Evolutionary conservation across 2,888 invertebrate species (phyloP).

Genomic region (Erebia ligea): DNA sequence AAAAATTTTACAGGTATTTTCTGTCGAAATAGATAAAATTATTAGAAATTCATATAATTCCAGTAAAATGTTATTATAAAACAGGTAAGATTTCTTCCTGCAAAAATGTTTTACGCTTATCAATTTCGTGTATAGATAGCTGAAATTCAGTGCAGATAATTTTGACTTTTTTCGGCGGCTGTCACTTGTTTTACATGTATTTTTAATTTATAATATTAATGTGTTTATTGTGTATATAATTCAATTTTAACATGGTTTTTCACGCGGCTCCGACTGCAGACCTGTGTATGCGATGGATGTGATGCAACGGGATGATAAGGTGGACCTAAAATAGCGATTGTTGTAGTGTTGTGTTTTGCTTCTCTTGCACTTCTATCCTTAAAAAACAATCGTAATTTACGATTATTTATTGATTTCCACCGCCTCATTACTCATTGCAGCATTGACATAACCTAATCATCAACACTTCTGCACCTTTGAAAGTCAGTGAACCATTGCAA

Average conservation of each 20-base stretch:
- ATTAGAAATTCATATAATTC: conserved; percentile 48
- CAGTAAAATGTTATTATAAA: conserved; percentile 60
- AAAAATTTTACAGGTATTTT: conserved; percentile 60
- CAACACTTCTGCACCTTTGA: neutral
- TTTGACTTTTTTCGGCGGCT: conserved; percentile 62
- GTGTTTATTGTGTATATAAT: conserved; percentile 37
- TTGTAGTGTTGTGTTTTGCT: conserved; percentile 51
- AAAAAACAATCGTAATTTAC: neutral
- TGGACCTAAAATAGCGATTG: conserved; percentile 52
- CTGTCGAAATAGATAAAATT: conserved; percentile 54
- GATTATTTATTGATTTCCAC: conserved; percentile 25
- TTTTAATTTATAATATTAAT: conserved; percentile 46
- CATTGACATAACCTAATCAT: conserved; percentile 29
- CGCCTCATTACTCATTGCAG: conserved; percentile 16
- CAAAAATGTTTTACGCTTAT: conserved; percentile 18
- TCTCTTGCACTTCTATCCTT: conserved; percentile 45
- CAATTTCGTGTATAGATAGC: conserved; percentile 18
- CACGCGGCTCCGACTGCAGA: conserved; percentile 68
- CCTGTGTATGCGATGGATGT: conserved; percentile 68
- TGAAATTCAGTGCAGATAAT: conserved; percentile 50
- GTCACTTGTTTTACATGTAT: conserved; percentile 80
- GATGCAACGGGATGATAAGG: conserved; percentile 83
- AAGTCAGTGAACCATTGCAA: conserved; percentile 10
- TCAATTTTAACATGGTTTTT: conserved; percentile 51
- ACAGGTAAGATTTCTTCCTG: conserved; percentile 58